Evolutionary conservation across 1,140 invertebrate species (phyloP).

Genomic region (Orussus abietinus): DNA sequence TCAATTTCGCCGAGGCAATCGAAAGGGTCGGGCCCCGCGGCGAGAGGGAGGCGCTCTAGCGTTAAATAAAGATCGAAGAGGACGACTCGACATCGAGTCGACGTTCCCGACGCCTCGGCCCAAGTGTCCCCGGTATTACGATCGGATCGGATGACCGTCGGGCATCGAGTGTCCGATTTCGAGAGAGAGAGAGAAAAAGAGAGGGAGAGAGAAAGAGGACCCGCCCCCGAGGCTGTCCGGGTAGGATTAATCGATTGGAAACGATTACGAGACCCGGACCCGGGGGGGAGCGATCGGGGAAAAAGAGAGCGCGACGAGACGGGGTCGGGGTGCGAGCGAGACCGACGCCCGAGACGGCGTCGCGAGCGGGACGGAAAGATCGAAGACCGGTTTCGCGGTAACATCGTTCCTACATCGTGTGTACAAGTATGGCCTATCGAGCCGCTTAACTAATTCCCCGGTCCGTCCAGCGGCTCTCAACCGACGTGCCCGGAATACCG

Average conservation of each 20-base stretch:
- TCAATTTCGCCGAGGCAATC: too few species aligned
- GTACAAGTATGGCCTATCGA: conserved; percentile 36
- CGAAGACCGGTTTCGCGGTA: conserved; percentile 46
- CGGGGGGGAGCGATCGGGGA: background rate
- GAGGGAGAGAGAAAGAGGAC: too few species aligned
- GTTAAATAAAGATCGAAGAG: background rate
- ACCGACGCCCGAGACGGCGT: too few species aligned
- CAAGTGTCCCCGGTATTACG: too few species aligned
- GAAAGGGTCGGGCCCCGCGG: too few species aligned
- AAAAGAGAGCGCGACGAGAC: background rate
- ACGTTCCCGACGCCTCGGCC: too few species aligned
- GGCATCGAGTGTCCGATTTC: background rate
- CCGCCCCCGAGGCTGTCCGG: too few species aligned
- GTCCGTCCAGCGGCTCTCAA: conserved; percentile 26
- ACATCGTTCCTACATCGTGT: conserved; percentile 46
- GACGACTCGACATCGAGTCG: background rate
- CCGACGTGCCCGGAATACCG: conserved; percentile 15
- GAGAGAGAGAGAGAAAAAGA: background rate
- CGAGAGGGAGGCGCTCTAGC: too few species aligned
- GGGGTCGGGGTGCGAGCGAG: conserved; percentile 11
- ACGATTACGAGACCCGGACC: too few species aligned
- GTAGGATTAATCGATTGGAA: too few species aligned
- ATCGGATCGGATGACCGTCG: too few species aligned
- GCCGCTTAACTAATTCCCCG: conserved; percentile 44
- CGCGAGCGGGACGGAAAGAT: conserved; percentile 8